A percentile compares a stretch with the other conserved stretches of the same genome.
These are phyloP conservation scores for Lerema accius DNA, from an alignment of 1,140 invertebrate genomes.

Conservation along the genomic window DNA sequence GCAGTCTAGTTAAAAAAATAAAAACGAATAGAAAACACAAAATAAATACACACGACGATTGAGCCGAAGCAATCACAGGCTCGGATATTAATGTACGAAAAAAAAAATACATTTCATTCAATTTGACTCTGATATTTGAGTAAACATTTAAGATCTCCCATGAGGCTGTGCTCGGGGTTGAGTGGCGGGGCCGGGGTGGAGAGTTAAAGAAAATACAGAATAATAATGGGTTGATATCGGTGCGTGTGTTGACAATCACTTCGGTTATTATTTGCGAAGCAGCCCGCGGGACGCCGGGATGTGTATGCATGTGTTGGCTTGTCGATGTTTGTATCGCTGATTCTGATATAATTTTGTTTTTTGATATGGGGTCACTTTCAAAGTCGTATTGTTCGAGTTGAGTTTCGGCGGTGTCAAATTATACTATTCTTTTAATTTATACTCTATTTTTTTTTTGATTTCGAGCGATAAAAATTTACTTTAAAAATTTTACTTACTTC, in stretches of 20 bases:
- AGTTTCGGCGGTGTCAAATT: too few species aligned
- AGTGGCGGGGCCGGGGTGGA: conserved; percentile 6
- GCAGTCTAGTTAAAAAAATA: background rate
- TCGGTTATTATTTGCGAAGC: conserved; percentile 69
- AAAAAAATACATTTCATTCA: conserved; percentile 26
- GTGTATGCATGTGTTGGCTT: background rate
- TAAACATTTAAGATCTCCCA: conserved; percentile 23
- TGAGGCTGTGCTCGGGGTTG: conserved; percentile 9
- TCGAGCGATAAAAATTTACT: too few species aligned
- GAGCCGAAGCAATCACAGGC: conserved; percentile 9
- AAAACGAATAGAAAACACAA: conserved; percentile 2
- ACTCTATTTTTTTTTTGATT: too few species aligned
- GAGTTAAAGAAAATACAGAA: conserved; percentile 57
- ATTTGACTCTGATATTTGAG: conserved; percentile 28
- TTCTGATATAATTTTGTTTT: background rate
- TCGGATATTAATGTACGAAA: background rate
- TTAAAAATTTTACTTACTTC: too few species aligned
- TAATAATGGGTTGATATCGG: conserved; percentile 64
- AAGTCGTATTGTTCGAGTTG: too few species aligned
- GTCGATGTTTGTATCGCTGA: conserved; percentile 32
- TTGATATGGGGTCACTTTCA: too few species aligned
- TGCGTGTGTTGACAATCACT: conserved; percentile 77
- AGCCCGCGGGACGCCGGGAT: conserved; percentile 48
- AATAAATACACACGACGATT: background rate
- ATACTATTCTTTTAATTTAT: too few species aligned